These are phyloP conservation scores for Synanthedon andrenaeformis DNA, from an alignment of 2,888 invertebrate genomes.

Conservation along the genomic window DNA sequence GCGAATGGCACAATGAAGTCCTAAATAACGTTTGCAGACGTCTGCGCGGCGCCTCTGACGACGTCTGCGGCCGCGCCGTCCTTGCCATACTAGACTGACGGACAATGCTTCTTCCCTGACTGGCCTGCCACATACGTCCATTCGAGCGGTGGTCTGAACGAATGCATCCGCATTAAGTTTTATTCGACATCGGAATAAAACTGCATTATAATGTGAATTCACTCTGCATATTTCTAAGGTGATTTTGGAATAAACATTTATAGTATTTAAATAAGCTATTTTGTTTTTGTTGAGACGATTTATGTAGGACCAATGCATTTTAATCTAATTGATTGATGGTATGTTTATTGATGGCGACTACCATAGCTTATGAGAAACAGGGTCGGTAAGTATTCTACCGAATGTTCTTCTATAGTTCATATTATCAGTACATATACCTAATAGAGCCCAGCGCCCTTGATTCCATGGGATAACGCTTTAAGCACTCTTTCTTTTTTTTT, in stretches of 20 bases:
- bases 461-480: too few relatives aligned
- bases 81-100: constrained; percentile 37
- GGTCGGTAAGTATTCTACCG: too few relatives aligned
- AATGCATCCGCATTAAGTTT: constrained; percentile 43
- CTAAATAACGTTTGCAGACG: constrained; percentile 57
- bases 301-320: too few relatives aligned
- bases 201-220: background rate
- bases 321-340: too few relatives aligned
- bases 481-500: too few relatives aligned
- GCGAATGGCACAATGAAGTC: constrained; percentile 57
- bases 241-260: background rate
- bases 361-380: too few relatives aligned
- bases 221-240: background rate
- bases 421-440: too few relatives aligned
- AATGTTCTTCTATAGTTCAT: too few relatives aligned
- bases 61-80: constrained; percentile 35
- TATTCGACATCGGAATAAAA: constrained; percentile 9
- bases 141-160: constrained; percentile 25
- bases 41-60: constrained; percentile 57
- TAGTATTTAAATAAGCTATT: too few relatives aligned
- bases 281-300: too few relatives aligned
- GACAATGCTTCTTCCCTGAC: constrained; percentile 55
- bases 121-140: constrained; percentile 39
- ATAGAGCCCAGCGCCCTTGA: too few relatives aligned
- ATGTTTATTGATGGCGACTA: too few relatives aligned